These are phyloP conservation scores for Agrotis ipsilon DNA, from an alignment of 2,888 invertebrate genomes.

Conservation along the genomic window DNA sequence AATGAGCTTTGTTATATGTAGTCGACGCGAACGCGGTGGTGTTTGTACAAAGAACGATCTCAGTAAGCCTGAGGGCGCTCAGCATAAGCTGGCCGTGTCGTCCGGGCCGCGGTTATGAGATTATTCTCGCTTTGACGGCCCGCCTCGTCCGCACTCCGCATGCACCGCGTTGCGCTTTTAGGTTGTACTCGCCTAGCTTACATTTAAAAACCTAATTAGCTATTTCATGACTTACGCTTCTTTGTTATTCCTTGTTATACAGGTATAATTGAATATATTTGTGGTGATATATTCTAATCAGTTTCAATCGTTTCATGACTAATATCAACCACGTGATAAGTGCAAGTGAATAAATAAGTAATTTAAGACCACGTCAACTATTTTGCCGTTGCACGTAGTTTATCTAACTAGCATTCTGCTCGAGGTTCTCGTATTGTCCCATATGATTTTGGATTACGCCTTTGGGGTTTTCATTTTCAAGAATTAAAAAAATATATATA, in stretches of 20 bases:
- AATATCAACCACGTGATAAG: conserved; percentile 1
- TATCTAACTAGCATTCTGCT: too few relatives aligned
- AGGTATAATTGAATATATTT: conserved; percentile 16
- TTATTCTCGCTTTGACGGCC: conserved; percentile 88
- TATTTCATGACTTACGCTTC: conserved; percentile 74
- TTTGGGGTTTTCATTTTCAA: too few relatives aligned
- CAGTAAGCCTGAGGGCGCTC: conserved; percentile 83
- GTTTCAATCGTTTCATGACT: neutral
- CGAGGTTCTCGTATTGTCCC: too few relatives aligned
- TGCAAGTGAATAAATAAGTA: neutral
- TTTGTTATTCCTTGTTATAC: conserved; percentile 60
- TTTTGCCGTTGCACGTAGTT: neutral
- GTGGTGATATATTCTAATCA: neutral
- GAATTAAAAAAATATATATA: too few relatives aligned
- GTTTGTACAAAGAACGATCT: conserved; percentile 84
- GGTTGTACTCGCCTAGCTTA: conserved; percentile 75
- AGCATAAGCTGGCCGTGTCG: conserved; percentile 83
- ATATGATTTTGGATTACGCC: too few relatives aligned
- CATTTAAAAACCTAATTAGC: conserved; percentile 84
- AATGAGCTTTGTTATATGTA: conserved; percentile 70
- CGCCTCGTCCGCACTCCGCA: conserved; percentile 76
- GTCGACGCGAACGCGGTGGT: conserved; percentile 65
- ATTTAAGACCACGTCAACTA: too few relatives aligned
- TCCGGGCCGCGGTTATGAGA: conserved; percentile 86
- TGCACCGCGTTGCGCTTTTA: conserved; percentile 80